phyloP scores from a whole-genome alignment of 2,113 vertebrate species.

The Urocolius indicus region DNA sequence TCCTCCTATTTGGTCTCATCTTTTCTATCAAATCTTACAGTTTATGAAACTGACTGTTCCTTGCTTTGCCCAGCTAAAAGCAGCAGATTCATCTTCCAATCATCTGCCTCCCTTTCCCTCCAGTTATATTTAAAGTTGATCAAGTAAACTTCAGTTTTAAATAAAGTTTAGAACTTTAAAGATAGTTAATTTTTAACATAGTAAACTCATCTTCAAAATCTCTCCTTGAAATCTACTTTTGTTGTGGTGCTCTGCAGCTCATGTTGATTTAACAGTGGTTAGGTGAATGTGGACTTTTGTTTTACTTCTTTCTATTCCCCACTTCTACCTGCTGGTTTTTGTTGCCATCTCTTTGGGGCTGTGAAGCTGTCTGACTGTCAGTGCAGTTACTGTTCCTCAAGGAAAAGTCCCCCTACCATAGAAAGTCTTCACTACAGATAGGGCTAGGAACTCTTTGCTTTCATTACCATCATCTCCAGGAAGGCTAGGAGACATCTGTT shows the following conservation, averaged over 20 bases:
- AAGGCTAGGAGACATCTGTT: slow-evolving; percentile 14
- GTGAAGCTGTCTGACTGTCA: neutral
- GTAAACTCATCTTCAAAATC: neutral
- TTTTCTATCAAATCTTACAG: neutral
- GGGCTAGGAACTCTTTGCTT: neutral
- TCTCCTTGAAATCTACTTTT: neutral
- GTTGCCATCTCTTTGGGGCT: neutral
- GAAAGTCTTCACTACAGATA: neutral
- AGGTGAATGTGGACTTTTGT: neutral
- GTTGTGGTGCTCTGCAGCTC: neutral
- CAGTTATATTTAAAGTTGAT: neutral
- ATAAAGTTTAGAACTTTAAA: neutral
- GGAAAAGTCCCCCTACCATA: neutral
- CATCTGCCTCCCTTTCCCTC: neutral
- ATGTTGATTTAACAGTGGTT: neutral
- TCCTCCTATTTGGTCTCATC: neutral
- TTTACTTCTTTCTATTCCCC: neutral
- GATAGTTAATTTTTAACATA: neutral
- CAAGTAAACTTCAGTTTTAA: neutral
- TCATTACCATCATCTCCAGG: neutral
- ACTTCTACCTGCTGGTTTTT: neutral
- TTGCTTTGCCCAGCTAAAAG: neutral
- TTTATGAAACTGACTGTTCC: neutral
- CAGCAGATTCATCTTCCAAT: neutral
- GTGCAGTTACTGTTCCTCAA: neutral